phyloP scores from a whole-genome alignment of 1,140 invertebrate species.

The Lepidurus packardi region DNA sequence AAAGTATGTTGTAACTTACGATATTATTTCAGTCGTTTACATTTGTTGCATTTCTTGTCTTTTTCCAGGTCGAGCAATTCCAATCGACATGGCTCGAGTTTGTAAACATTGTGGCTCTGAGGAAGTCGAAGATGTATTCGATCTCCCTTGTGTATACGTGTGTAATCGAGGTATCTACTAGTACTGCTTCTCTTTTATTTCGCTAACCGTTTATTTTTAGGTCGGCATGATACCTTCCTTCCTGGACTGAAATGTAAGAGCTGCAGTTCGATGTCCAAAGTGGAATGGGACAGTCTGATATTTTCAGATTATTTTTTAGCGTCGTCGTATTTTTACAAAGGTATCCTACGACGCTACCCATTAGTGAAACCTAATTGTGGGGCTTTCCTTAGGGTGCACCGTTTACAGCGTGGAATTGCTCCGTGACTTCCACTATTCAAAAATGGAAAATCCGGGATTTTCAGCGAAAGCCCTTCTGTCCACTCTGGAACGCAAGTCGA shows the following conservation, averaged over 20 bases:
- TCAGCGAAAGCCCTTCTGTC: background rate
- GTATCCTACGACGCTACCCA: background rate
- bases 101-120: background rate
- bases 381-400: background rate
- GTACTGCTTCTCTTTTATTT: background rate
- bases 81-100: background rate
- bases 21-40: background rate
- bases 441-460: constrained; percentile 6
- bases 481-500: background rate
- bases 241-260: background rate
- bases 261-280: background rate
- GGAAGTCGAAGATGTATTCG: background rate
- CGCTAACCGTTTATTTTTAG: background rate
- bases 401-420: background rate
- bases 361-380: constrained; percentile 1
- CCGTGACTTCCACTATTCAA: background rate
- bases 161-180: constrained; percentile 6
- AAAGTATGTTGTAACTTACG: background rate
- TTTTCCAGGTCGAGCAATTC: background rate
- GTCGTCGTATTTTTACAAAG: background rate
- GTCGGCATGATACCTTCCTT: background rate
- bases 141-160: background rate
- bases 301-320: background rate
- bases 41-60: background rate
- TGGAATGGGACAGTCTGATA: background rate